These are phyloP conservation scores for Corythornis vintsioides DNA, from an alignment of 2,113 vertebrate species.

Conservation along the genomic window DNA sequence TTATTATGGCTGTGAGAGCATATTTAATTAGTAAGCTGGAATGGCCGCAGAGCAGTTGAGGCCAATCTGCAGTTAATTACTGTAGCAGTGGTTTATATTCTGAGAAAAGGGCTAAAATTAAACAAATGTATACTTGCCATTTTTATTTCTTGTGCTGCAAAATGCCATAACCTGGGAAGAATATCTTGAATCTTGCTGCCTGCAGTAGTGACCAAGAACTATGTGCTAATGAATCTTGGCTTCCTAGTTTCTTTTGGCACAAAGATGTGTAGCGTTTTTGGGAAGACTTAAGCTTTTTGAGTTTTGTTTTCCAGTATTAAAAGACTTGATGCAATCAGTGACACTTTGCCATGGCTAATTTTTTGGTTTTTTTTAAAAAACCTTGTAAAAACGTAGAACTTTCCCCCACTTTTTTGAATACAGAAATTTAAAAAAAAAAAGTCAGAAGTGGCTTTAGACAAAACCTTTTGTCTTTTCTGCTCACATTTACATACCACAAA, in stretches of 20 bases:
- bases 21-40: constrained; percentile 68
- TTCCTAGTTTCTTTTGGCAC: constrained; percentile 15
- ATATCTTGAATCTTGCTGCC: neutral
- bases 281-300: neutral
- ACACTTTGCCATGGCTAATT: neutral
- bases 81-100: constrained; percentile 54
- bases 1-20: constrained; percentile 60
- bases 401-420: neutral
- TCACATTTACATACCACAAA: accelerated
- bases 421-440: neutral
- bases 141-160: constrained; percentile 22
- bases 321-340: neutral
- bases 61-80: constrained; percentile 59
- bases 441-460: neutral
- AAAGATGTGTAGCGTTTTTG: neutral
- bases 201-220: neutral
- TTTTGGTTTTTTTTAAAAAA: neutral
- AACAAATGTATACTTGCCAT: constrained; percentile 32
- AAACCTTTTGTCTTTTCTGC: neutral
- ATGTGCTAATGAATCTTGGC: neutral
- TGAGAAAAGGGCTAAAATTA: constrained; percentile 60
- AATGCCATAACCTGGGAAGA: constrained; percentile 23
- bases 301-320: neutral
- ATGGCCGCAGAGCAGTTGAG: constrained; percentile 33
- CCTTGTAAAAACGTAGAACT: neutral